Base-by-base conservation (phyloP, 2,797 vertebrate genomes). In the Sebastes cheni region DNA sequence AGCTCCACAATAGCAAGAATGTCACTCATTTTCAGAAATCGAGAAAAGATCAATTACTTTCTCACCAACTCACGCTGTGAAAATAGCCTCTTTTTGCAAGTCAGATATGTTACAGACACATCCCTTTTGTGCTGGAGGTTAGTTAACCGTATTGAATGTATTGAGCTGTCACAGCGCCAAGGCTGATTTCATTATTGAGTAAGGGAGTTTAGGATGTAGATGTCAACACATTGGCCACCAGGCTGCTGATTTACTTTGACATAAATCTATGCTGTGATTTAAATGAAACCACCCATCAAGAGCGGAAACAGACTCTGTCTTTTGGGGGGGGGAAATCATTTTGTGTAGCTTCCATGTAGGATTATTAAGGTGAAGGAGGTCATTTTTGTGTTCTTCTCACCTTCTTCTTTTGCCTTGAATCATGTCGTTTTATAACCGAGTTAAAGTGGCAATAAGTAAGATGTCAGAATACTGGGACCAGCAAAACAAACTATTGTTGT, bases 141-240 rank as follows among this genome's bases (percentile, higher is more conserved):
- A 75, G 82, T 86, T 87, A 85, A 91, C 83, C 62, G 11, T 75
- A 92, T 89, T 90, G 91, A 91, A 77, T 29, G 75, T 82, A 91
- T 89, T 72, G 91, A 90, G 55, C 70, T 32, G 84, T 77, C 76
- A 58, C 69, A 10, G 73, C 18, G 18, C 89, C 89, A 77, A 79
- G 84, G 79, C 86, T 90, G 86, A 88, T 91, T 93, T 89, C 83
- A 92, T 91, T 90, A 91, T 85, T 61, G 86, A 90, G 83, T 82
- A 32, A 76, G 52, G 36, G 66, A 83, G 72, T 84, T 86, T 36
- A 80, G 80, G 80, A 85, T 72, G 80, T 84, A 80, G 83, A 87
- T 71, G 88, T 94, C 90, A 71, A 87, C 83, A 87, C 91, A 39
- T 56, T 83, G 91, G 77, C 83, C 70, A 77, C 87, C 72, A 76